Conservation (phyloP, 2,113 vertebrate species). For the Grus americana region DNA sequence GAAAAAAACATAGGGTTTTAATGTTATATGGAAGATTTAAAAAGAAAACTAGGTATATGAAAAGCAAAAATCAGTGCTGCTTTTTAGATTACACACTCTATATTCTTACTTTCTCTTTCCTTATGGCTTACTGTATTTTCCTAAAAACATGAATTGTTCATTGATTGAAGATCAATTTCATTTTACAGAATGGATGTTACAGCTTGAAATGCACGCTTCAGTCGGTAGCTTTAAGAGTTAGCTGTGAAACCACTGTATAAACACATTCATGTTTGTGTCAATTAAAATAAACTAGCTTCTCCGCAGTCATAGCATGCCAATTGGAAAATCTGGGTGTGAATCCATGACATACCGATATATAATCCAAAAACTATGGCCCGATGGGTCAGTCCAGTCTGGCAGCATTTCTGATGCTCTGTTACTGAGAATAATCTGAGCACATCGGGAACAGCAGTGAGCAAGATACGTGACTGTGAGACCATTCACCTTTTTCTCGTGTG, state of each 20-base stretch:
- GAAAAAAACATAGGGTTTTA: neutral
- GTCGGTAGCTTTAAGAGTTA: neutral
- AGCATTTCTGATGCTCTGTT: neutral
- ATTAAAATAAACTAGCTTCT: neutral
- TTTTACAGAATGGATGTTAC: neutral
- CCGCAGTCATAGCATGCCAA: neutral
- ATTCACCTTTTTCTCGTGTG: neutral
- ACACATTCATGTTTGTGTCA: neutral
- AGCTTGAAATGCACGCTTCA: neutral
- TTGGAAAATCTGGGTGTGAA: neutral
- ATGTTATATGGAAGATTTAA: neutral
- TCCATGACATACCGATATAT: neutral
- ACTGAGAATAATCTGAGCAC: neutral
- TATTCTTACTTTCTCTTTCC: neutral
- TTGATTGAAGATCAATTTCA: neutral
- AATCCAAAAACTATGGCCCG: fast-evolving
- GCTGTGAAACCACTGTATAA: neutral
- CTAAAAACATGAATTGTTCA: neutral
- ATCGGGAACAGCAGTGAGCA: neutral
- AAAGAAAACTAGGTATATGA: neutral
- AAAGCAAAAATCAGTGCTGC: neutral
- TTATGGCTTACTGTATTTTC: neutral
- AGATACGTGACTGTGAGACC: neutral
- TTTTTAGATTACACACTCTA: neutral
- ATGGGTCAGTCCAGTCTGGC: neutral